Conservation (phyloP, 2,797 vertebrate genomes). For the Hoplostethus atlanticus region DNA sequence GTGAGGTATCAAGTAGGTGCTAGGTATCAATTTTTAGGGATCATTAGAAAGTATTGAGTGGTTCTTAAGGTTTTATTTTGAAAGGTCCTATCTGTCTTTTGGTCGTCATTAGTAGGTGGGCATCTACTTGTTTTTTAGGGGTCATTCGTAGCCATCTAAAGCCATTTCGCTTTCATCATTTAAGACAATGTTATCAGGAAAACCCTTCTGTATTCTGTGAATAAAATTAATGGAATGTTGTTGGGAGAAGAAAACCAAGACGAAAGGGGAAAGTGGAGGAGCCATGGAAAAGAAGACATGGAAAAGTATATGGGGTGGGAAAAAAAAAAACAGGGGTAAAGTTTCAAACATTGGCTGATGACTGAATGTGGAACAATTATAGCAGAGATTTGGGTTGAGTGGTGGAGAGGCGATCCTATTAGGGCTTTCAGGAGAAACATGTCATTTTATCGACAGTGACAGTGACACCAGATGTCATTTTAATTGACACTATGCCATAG, state of each 20-base stretch:
- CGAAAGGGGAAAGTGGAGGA: background rate
- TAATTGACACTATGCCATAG: constrained; percentile 82
- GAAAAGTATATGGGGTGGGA: background rate
- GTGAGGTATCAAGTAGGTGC: too few relatives aligned
- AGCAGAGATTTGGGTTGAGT: constrained; percentile 69
- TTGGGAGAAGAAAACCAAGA: background rate
- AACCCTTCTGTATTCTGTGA: background rate
- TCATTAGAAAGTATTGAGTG: too few relatives aligned
- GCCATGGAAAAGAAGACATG: constrained; percentile 10
- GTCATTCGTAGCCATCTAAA: background rate
- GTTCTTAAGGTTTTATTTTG: too few relatives aligned
- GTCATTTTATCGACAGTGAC: constrained; percentile 77
- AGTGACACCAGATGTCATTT: constrained; percentile 82
- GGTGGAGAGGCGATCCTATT: constrained; percentile 68
- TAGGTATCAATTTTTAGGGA: too few relatives aligned
- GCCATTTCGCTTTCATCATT: background rate
- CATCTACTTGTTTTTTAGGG: background rate
- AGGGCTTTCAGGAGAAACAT: constrained; percentile 72
- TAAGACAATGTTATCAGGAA: background rate
- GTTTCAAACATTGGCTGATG: constrained; percentile 64
- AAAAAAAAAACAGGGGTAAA: constrained; percentile 36
- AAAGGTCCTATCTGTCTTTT: too few relatives aligned
- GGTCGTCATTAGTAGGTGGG: too few relatives aligned
- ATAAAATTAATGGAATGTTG: background rate
- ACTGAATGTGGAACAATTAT: constrained; percentile 71